Conservation (phyloP, 2,888 invertebrate species). For the Andrena minutula region DNA sequence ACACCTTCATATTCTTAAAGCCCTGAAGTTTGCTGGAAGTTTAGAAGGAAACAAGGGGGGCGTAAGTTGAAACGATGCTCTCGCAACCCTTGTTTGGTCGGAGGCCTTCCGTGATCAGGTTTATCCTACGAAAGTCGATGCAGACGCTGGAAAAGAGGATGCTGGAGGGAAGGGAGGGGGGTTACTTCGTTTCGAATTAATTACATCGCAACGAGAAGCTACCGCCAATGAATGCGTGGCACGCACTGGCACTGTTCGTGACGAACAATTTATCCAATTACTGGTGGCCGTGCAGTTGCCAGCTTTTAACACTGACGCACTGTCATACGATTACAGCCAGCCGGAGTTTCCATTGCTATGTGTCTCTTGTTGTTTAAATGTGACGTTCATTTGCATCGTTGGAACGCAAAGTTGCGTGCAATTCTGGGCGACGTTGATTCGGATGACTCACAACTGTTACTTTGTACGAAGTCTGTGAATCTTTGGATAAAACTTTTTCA, state of each 20-base stretch:
- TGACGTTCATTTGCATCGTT: background rate
- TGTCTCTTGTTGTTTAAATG: background rate
- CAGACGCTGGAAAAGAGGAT: slow-evolving; percentile 48
- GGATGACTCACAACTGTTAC: background rate
- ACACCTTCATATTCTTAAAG: slow-evolving; percentile 52
- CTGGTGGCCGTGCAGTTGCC: slow-evolving; percentile 37
- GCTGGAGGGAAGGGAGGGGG: background rate
- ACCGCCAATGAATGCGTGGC: slow-evolving; percentile 68
- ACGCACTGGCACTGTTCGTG: slow-evolving; percentile 57
- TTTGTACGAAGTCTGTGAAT: background rate
- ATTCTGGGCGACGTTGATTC: slow-evolving; percentile 4
- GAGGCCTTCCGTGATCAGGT: slow-evolving; percentile 69
- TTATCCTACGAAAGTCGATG: slow-evolving; percentile 69
- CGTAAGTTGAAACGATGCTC: slow-evolving; percentile 58
- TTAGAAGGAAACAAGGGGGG: slow-evolving; percentile 26
- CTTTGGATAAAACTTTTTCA: background rate
- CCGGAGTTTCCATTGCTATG: background rate
- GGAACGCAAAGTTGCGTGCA: slow-evolving; percentile 1
- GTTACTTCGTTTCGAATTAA: slow-evolving; percentile 62
- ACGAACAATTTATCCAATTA: slow-evolving; percentile 65
- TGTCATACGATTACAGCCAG: slow-evolving; percentile 6
- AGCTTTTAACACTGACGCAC: slow-evolving; percentile 14
- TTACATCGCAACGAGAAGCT: slow-evolving; percentile 66
- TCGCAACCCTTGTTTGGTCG: slow-evolving; percentile 67
- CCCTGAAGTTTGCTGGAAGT: slow-evolving; percentile 49